phyloP scores from a whole-genome alignment of 2,888 invertebrate species.

The Pheosia tremula region DNA sequence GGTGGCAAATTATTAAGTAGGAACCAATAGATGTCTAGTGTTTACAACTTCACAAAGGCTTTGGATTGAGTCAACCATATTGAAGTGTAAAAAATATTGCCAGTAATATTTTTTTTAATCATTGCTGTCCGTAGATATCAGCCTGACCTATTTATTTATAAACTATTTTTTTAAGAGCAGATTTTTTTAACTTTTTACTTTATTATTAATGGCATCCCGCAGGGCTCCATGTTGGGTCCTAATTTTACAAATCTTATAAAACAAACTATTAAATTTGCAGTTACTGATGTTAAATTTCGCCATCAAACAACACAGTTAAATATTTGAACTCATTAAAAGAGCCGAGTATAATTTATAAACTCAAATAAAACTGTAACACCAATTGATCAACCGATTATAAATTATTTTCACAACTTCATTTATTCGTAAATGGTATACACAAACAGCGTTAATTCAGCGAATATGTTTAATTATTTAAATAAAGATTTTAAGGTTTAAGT shows the following conservation, averaged over 20 bases:
- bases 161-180: too few species aligned
- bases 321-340: conserved; percentile 24
- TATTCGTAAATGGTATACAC: conserved; percentile 47
- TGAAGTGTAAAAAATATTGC: not conserved
- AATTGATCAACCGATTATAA: conserved; percentile 50
- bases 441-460: conserved; percentile 24
- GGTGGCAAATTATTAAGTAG: too few species aligned
- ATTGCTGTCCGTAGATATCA: not conserved
- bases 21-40: too few species aligned
- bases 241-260: too few species aligned
- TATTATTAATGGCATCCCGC: not conserved
- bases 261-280: not conserved
- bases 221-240: not conserved
- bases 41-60: not conserved
- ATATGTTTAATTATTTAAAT: not conserved
- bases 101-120: not conserved
- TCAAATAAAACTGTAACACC: conserved; percentile 48
- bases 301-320: not conserved
- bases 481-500: too few species aligned
- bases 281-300: not conserved
- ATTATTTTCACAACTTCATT: conserved; percentile 49
- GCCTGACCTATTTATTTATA: not conserved
- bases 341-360: conserved; percentile 39
- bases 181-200: too few species aligned
- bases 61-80: not conserved